Conservation (phyloP, 2,113 vertebrate species). For the Aphyosemion australe region DNA sequence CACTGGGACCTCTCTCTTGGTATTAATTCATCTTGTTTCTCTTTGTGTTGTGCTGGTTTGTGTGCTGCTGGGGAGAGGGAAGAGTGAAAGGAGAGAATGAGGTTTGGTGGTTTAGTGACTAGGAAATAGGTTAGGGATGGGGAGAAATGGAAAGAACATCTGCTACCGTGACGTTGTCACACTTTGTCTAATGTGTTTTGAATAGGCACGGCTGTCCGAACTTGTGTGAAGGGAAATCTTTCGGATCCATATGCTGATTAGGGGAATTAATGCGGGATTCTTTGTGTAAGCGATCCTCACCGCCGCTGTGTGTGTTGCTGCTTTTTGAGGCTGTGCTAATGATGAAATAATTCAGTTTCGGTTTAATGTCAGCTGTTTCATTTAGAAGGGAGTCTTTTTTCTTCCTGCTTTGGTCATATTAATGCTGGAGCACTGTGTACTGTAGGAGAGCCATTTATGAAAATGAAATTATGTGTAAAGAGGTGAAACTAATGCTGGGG, state of each 20-base stretch:
- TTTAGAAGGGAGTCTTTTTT: not conserved
- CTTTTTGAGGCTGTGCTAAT: slow-evolving; percentile 1
- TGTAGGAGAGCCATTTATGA: not conserved
- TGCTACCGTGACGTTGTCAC: slow-evolving; percentile 78
- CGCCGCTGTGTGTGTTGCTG: slow-evolving; percentile 1
- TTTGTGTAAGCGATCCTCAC: slow-evolving; percentile 30
- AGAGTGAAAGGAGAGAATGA: slow-evolving; percentile 59
- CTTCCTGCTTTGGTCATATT: slow-evolving; percentile 9
- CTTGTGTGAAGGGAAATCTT: slow-evolving; percentile 60
- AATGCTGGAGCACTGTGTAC: not conserved
- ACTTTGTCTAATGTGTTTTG: slow-evolving; percentile 74
- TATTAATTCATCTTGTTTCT: slow-evolving; percentile 81
- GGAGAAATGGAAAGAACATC: slow-evolving; percentile 75
- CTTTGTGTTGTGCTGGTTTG: slow-evolving; percentile 75
- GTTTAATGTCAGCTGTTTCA: slow-evolving; percentile 1
- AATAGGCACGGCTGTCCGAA: slow-evolving; percentile 71
- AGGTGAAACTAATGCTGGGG: not conserved
- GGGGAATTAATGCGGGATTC: slow-evolving; percentile 61
- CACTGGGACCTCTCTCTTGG: slow-evolving; percentile 67
- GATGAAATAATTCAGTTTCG: not conserved
- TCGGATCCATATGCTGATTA: slow-evolving; percentile 74
- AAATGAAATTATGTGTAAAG: not conserved
- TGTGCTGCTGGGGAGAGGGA: slow-evolving; percentile 63
- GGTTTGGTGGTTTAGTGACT: slow-evolving; percentile 68
- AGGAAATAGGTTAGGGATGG: slow-evolving; percentile 77